phyloP scores from a whole-genome alignment of 2,888 invertebrate genomes.

The Latheticus oryzae region DNA sequence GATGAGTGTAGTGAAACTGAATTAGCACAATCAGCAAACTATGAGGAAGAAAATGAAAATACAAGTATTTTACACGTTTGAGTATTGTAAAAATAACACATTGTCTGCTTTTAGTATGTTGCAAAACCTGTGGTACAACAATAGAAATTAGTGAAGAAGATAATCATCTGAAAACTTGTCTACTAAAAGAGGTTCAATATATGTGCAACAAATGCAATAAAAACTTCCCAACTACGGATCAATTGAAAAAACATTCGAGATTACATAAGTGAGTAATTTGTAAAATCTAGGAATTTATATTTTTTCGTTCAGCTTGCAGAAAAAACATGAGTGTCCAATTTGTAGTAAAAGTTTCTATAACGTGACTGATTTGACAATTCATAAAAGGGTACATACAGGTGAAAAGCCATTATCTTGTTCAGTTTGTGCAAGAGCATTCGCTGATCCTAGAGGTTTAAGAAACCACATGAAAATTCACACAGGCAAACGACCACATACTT shows the following conservation, averaged over 20 bases:
- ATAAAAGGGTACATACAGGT: constrained; percentile 56
- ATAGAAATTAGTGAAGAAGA: constrained; percentile 6
- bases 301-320: constrained; percentile 43
- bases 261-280: constrained; percentile 42
- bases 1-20: not conserved
- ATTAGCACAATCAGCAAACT: not conserved
- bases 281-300: too few species aligned
- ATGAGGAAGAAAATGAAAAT: not conserved
- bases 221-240: constrained; percentile 43
- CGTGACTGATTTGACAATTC: constrained; percentile 53
- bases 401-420: constrained; percentile 55
- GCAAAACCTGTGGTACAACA: constrained; percentile 12
- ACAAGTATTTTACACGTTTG: too few species aligned
- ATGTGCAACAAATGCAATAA: constrained; percentile 46
- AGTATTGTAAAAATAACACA: too few species aligned
- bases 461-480: constrained; percentile 57
- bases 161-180: constrained; percentile 24
- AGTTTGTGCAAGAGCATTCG: constrained; percentile 54
- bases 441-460: constrained; percentile 55
- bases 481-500: constrained; percentile 55
- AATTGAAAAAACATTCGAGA: constrained; percentile 45
- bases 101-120: too few species aligned
- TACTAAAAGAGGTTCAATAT: constrained; percentile 35
- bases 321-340: constrained; percentile 51
- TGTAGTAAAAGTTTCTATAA: constrained; percentile 56